These are phyloP conservation scores for Apostichopus japonicus DNA, from an alignment of 35 echinoderm and acorn worm species.

Conservation along the genomic window DNA sequence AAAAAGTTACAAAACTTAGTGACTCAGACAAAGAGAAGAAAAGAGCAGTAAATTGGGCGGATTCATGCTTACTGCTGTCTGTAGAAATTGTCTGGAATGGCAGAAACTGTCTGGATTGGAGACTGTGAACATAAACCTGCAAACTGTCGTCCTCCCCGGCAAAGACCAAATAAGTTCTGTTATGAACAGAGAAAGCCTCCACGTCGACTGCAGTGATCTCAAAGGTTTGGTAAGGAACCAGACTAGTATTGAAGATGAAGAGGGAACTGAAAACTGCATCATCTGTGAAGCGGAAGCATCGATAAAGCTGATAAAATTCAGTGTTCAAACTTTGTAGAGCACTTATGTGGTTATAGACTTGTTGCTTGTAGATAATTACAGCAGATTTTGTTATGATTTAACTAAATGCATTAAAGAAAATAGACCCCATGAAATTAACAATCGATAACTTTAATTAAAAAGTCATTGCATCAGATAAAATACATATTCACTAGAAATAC, in stretches of 20 bases:
- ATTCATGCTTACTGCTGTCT: constrained; percentile 4
- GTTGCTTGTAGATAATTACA: no score
- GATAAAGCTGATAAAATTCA: no score
- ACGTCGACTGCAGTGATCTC: not conserved
- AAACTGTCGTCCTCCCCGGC: not conserved
- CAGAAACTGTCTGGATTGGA: not conserved
- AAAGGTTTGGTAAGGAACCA: not conserved
- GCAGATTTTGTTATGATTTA: no score
- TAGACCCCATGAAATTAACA: no score
- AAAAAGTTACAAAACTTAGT: no score
- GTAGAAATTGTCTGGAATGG: constrained; percentile 4
- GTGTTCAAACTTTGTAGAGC: no score
- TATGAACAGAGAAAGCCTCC: constrained; percentile 13
- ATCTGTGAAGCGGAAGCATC: not conserved
- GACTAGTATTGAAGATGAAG: constrained; percentile 29
- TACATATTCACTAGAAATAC: no score
- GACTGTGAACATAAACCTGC: constrained; percentile 20
- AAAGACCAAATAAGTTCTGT: constrained; percentile 43
- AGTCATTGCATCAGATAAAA: no score
- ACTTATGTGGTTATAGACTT: no score
- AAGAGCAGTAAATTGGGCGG: not conserved
- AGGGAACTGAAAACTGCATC: constrained; percentile 2
- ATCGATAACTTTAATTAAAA: no score
- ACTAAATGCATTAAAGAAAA: no score
- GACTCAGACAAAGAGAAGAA: no score